A percentile compares a stretch with the other conserved stretches of the same genome.
These are phyloP conservation scores for Pitta sordida DNA, from an alignment of 2,113 vertebrate species.

Conservation along the genomic window DNA sequence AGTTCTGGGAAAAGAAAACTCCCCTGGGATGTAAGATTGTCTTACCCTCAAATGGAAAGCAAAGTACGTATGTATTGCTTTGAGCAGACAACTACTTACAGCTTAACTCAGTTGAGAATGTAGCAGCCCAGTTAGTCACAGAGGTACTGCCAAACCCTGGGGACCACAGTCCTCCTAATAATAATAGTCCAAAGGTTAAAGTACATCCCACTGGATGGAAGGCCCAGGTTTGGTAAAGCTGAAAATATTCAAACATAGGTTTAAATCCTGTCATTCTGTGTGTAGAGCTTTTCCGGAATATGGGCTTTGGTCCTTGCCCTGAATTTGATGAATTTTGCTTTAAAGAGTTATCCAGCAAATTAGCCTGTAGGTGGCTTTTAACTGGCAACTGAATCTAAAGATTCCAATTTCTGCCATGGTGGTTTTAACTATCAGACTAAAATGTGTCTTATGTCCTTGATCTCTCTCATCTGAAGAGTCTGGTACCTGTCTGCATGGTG, in stretches of 20 bases:
- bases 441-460: not conserved
- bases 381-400: not conserved
- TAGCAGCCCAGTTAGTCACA: not conserved
- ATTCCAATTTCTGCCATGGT: not conserved
- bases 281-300: not conserved
- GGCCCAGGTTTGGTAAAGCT: not conserved
- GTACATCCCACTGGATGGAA: not conserved
- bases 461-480: not conserved
- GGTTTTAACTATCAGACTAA: not conserved
- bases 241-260: not conserved
- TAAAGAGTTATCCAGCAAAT: not conserved
- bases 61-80: not conserved
- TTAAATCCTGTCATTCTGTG: not conserved
- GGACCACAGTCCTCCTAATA: not conserved
- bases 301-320: not conserved
- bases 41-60: not conserved
- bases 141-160: not conserved
- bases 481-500: not conserved
- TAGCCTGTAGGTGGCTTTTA: not conserved
- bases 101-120: not conserved
- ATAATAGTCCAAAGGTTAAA: not conserved
- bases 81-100: not conserved
- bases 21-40: not conserved
- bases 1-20: not conserved
- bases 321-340: not conserved